phyloP scores from a whole-genome alignment of 2,113 vertebrate genomes.

The Elgaria multicarinata region DNA sequence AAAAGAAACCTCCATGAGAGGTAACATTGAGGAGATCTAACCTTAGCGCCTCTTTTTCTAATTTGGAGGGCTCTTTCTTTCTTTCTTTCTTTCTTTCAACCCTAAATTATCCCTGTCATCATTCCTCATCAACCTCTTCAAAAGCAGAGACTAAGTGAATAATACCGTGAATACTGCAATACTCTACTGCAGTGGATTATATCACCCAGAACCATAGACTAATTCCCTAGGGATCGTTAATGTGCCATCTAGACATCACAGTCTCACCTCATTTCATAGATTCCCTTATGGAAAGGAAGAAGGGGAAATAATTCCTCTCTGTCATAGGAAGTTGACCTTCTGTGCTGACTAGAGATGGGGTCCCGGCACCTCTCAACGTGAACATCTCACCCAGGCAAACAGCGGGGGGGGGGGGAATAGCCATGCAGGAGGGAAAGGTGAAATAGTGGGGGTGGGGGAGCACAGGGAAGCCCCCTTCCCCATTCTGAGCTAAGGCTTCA shows the following conservation, averaged over 20 bases:
- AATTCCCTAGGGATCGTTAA: background rate
- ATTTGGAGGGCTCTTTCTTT: background rate
- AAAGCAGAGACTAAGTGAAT: background rate
- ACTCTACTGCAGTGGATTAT: background rate
- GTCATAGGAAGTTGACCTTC: too few relatives aligned
- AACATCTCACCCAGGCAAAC: too few relatives aligned
- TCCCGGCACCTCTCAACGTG: too few relatives aligned
- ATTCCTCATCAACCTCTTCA: background rate
- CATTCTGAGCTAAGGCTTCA: background rate
- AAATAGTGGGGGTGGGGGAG: background rate
- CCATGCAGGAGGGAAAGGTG: background rate
- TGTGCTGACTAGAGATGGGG: background rate
- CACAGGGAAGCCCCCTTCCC: too few relatives aligned
- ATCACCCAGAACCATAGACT: background rate
- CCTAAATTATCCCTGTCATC: background rate
- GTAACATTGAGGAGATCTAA: background rate
- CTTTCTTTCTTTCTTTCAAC: background rate
- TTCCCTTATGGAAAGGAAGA: background rate
- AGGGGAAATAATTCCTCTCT: background rate
- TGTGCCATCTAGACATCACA: background rate
- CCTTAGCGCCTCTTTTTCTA: background rate
- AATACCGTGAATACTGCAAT: background rate
- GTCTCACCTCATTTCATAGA: too few relatives aligned
- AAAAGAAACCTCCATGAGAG: background rate
- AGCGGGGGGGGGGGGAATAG: too few relatives aligned